Evolutionary conservation across 2,888 invertebrate genomes (phyloP).

Genomic region (Tinea pellionella): DNA sequence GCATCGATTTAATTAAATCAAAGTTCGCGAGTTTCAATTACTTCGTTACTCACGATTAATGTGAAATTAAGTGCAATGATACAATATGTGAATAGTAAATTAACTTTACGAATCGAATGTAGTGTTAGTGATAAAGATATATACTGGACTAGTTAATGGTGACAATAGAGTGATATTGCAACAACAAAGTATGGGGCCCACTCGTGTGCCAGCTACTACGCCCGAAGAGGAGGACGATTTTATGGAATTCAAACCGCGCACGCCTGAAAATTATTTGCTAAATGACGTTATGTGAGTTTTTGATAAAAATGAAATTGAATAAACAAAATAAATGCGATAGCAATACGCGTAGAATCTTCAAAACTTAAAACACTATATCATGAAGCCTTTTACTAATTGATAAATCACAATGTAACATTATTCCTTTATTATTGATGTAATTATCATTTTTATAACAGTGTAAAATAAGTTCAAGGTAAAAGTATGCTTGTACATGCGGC

Average conservation of each 20-base stretch:
- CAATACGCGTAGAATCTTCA: too few relatives aligned
- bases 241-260: constrained; percentile 17
- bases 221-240: constrained; percentile 47
- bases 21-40: background rate
- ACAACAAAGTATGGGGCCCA: constrained; percentile 44
- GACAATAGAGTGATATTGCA: constrained; percentile 22
- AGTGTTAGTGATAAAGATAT: constrained; percentile 12
- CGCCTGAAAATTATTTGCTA: constrained; percentile 22
- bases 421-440: background rate
- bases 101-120: background rate
- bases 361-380: too few relatives aligned
- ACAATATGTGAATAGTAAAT: background rate
- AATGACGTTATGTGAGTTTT: constrained; percentile 25
- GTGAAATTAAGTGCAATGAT: background rate
- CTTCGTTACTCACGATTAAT: too few relatives aligned
- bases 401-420: background rate
- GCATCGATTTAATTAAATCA: constrained; percentile 26
- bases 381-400: too few relatives aligned
- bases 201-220: constrained; percentile 51
- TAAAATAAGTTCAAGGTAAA: background rate
- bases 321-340: too few relatives aligned
- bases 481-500: too few relatives aligned
- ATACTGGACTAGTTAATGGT: constrained; percentile 42
- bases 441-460: background rate
- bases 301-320: background rate